These are phyloP conservation scores for Homarus gammarus DNA, from an alignment of 2,888 invertebrate species.

Conservation along the genomic window DNA sequence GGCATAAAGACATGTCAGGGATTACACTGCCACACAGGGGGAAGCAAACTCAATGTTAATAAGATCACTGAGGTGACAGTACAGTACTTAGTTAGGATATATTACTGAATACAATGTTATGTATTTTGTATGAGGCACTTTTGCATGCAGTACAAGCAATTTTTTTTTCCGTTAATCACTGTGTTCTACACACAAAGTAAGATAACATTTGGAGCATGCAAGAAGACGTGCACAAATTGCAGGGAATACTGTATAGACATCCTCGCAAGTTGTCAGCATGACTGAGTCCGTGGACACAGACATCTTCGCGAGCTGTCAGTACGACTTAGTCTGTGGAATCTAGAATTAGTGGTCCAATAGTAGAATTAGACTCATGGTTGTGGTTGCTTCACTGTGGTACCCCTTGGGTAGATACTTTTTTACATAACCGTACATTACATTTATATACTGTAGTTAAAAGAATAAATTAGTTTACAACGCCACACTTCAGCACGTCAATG, in stretches of 20 bases:
- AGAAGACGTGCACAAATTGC: background rate
- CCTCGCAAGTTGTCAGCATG: background rate
- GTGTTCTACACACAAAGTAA: background rate
- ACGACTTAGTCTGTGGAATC: background rate
- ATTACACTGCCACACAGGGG: too few species aligned
- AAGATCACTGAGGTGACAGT: too few species aligned
- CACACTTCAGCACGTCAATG: background rate
- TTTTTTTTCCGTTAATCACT: background rate
- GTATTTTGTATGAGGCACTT: background rate
- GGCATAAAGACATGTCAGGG: too few species aligned
- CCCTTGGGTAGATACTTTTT: background rate
- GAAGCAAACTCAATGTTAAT: too few species aligned
- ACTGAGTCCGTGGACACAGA: background rate
- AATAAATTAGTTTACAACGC: background rate
- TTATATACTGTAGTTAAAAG: background rate
- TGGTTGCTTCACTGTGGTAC: background rate
- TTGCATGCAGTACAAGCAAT: background rate
- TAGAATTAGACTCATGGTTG: background rate
- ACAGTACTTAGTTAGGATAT: too few species aligned
- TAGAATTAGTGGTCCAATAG: slow-evolving; percentile 2
- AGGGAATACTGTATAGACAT: background rate
- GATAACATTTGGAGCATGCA: background rate
- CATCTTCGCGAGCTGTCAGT: background rate
- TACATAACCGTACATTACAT: too few species aligned
- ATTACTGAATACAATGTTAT: background rate